Evolutionary conservation across 2,888 invertebrate species (phyloP), one percentile per base, ranked within the genome.

Genomic region (Melinaea menophilus): DNA sequence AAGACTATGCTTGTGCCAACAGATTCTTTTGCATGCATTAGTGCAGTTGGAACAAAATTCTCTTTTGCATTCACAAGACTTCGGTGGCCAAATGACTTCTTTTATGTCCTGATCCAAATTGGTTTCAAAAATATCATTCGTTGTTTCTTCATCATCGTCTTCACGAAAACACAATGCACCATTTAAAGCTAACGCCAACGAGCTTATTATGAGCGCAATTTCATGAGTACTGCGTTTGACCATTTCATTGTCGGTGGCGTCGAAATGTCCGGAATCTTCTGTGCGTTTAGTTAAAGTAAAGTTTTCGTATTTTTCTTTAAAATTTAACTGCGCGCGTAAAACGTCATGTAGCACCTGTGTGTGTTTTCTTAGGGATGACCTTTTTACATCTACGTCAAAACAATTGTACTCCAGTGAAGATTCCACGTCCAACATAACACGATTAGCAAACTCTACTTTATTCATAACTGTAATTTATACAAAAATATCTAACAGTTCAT

Each of bases 1-100:
- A 59, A 90, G 73, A 66, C 69, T 77, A 65, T 79, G 73, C 65
- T 75, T 81, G 64, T 84, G 79, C 72, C 74, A 77, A 68, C 90
- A 90, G 22, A 84, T 68, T 9, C 70, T 72, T 59, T 78, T 74
- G 69, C 90, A 89, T 7, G 66, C 67, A 2, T 72, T 64, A 4
- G 73, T 70, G 67, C 90, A 88, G 11, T 66, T 70, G 2, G 47
- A 47, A 63, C 88, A 88, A 61, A 67, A 68, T 35, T 77, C 74
- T 12, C 69, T 71, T 3, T 65, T 61, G 70, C 89, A 88, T 33
- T 12, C 58, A 67, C 89, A 89, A 13, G 68, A 68, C 51, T 74
- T 79, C 5, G 78, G 73, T 3, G 72, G 59, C 71, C 73, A 76
- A 11, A 55, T 66, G 4, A 61, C 37, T 33, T 69, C 55, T 37